Conservation (phyloP, 2,113 vertebrate genomes). For the Pseudonaja textilis region DNA sequence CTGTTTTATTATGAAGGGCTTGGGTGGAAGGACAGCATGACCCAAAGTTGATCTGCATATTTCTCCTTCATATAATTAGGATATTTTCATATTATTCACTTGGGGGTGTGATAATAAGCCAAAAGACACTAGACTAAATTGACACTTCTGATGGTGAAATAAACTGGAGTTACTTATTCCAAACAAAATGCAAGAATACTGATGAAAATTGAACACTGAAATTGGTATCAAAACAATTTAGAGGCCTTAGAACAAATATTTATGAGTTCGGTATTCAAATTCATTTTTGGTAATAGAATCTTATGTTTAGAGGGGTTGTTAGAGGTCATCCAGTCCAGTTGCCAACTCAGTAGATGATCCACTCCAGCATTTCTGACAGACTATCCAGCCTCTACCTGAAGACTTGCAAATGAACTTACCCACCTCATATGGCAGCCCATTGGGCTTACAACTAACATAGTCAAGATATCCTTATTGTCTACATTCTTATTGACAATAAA, state of each 20-base stretch:
- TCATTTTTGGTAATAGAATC: background rate
- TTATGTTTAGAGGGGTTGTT: background rate
- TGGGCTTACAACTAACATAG: background rate
- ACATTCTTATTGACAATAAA: background rate
- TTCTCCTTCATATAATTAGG: background rate
- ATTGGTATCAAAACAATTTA: background rate
- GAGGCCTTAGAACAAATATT: background rate
- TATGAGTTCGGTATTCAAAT: background rate
- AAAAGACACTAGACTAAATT: constrained; percentile 3
- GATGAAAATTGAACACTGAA: background rate
- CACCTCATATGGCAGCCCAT: background rate
- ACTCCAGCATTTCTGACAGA: background rate
- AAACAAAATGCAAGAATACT: background rate
- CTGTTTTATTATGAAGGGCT: constrained; percentile 2
- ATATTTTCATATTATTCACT: constrained; percentile 15
- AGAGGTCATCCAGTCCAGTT: background rate
- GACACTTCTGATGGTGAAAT: background rate
- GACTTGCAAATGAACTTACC: background rate
- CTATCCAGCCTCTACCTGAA: background rate
- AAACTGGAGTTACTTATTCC: background rate
- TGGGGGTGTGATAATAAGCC: constrained; percentile 1
- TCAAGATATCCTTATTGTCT: background rate
- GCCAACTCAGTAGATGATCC: background rate
- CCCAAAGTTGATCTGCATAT: constrained; percentile 5
- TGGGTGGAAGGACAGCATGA: constrained; percentile 2